Evolutionary conservation across 2,888 invertebrate genomes (phyloP).

Genomic region (Phrixothrix hirtus): DNA sequence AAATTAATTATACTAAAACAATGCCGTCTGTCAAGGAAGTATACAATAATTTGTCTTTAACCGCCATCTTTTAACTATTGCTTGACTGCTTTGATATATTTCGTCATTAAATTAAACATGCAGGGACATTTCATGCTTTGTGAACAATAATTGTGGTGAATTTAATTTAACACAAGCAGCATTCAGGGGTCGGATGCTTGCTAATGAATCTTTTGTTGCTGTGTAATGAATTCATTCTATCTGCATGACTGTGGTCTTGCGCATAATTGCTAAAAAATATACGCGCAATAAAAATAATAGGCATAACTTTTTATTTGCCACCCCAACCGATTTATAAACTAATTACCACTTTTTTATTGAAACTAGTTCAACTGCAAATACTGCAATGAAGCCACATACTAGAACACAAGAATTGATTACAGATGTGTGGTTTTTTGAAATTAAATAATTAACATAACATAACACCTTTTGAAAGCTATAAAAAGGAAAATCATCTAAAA

Average conservation of each 20-base stretch:
- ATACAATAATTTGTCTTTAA: constrained; percentile 23
- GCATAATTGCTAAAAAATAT: constrained; percentile 12
- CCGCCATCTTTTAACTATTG: constrained; percentile 22
- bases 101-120: constrained; percentile 27
- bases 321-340: neutral
- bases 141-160: constrained; percentile 25
- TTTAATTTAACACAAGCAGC: constrained; percentile 22
- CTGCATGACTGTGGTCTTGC: constrained; percentile 5
- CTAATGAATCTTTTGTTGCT: constrained; percentile 25
- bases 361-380: too few species aligned
- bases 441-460: too few species aligned
- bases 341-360: too few species aligned
- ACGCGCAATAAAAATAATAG: constrained; percentile 1
- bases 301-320: neutral
- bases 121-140: constrained; percentile 25
- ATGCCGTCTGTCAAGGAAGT: constrained; percentile 26
- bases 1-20: constrained; percentile 29
- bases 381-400: too few species aligned
- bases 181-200: constrained; percentile 22
- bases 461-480: too few species aligned
- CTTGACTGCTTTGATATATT: constrained; percentile 24
- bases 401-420: too few species aligned
- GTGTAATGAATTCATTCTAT: constrained; percentile 13
- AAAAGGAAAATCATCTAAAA: too few species aligned
- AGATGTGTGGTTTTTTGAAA: too few species aligned